Conservation (phyloP, 1,140 invertebrate genomes). For the Patella vulgata region DNA sequence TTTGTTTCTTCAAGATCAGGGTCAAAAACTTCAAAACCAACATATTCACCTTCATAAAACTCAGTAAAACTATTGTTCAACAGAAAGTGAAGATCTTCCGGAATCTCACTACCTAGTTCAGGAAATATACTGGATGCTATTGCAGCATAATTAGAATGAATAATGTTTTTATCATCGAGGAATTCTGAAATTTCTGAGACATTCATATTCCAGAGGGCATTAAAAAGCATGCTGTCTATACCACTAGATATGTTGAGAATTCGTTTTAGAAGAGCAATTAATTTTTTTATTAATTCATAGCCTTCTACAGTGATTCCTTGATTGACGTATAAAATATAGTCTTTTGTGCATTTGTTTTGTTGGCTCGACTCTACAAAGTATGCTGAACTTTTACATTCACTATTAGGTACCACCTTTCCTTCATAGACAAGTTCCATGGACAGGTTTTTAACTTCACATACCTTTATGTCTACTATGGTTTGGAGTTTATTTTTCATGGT, state of each 20-base stretch:
- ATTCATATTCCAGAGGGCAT: background rate
- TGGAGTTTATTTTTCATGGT: constrained; percentile 3
- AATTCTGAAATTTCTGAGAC: background rate
- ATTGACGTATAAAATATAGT: too few species aligned
- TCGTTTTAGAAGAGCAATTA: too few species aligned
- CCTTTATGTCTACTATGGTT: background rate
- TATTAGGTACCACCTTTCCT: background rate
- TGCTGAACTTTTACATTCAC: background rate
- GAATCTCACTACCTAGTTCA: constrained; percentile 34
- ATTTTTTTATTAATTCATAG: too few species aligned
- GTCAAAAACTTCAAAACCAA: constrained; percentile 46
- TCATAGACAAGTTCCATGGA: background rate
- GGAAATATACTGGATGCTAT: constrained; percentile 21
- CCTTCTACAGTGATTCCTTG: too few species aligned
- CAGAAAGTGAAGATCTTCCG: constrained; percentile 34
- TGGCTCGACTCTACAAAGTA: background rate
- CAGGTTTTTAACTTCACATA: constrained; percentile 5
- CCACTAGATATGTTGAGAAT: too few species aligned
- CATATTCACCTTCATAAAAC: constrained; percentile 42
- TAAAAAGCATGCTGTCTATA: too few species aligned
- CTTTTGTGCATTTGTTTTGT: too few species aligned
- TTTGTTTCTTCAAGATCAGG: constrained; percentile 16
- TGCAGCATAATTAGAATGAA: background rate
- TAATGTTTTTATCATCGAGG: background rate
- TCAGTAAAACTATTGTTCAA: constrained; percentile 37